Base-by-base conservation (phyloP, 2,888 invertebrate genomes). In the Chaetoderma sp. region DNA sequence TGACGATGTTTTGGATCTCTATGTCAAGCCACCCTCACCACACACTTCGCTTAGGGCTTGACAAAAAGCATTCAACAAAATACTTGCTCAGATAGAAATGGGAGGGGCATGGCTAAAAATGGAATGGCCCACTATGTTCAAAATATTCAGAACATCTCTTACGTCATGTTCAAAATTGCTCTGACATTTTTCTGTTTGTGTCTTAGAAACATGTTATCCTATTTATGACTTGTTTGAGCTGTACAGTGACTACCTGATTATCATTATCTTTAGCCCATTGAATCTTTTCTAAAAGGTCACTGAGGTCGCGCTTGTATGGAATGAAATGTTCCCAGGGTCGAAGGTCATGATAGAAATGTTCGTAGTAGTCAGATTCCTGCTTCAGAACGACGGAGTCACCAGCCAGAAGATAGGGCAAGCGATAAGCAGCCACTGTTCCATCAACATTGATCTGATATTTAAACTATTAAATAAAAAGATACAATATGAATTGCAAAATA, bases 401-500 rank as follows among this genome's bases (percentile, higher is more conserved):
- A 49, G 91, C 93, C 69, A 98, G 87, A 23, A 98, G 89, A 85
- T 96, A 97, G 0, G 98, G 97, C 73, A 96, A 90, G 69, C 98
- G 90, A 86, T 98, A 98, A 0, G 98, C 95, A 23, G 98, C 97
- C 18, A 98, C 98, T 42, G 97, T 95, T 18, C 98, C 98, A 88
- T 98, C 98, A 61, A 98, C 89, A 81, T 92, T 95, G 32, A 98
- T 86, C 88, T 96, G 95, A 86, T 96, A 98, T 88, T 97, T 97
- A 85, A 93, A 95, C 96, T 98, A 88, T 84, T 90, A 39, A 86
- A 72, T 58, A 45, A 67, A 78, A 73, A 36, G 4, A 59, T 47
- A 10, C 32, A n/a, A 4, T 21, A 23, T 44, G 16, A 18, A 18
- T 28, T 13, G 4, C 21, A 27, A 6, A 50, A 28, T 4, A 27